phyloP scores from a whole-genome alignment of 2,888 invertebrate genomes.

The Limnephilus lunatus region DNA sequence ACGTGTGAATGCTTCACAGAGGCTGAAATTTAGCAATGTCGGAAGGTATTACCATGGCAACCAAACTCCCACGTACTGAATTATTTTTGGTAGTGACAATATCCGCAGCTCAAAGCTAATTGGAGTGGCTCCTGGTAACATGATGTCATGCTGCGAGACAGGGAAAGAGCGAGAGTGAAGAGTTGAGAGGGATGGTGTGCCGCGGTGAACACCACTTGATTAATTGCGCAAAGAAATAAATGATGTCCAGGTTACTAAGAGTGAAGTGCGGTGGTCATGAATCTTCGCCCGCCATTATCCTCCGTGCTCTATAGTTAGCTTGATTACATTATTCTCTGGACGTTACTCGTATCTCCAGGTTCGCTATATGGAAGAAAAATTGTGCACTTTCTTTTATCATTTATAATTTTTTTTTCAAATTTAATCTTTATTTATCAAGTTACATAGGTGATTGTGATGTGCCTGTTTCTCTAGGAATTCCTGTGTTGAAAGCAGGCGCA shows the following conservation, averaged over 20 bases:
- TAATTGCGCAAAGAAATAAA: constrained; percentile 58
- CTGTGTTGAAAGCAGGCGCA: too few species aligned
- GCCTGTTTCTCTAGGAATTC: too few species aligned
- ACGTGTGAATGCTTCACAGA: neutral
- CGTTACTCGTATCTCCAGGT: too few species aligned
- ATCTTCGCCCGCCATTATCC: constrained; percentile 21
- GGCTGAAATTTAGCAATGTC: neutral
- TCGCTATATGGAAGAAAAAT: too few species aligned
- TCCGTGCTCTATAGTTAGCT: neutral
- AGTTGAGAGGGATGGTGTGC: neutral
- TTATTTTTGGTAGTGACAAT: neutral
- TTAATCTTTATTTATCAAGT: too few species aligned
- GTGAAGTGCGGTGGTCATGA: constrained; percentile 54
- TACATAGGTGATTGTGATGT: too few species aligned
- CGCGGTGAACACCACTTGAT: constrained; percentile 39
- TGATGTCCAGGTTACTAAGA: constrained; percentile 52
- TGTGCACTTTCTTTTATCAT: too few species aligned
- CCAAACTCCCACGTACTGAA: neutral
- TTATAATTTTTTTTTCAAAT: too few species aligned
- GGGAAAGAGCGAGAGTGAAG: neutral
- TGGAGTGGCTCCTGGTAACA: neutral
- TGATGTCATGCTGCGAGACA: neutral
- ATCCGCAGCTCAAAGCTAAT: neutral
- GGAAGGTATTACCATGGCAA: neutral
- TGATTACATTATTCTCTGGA: neutral